Base-by-base conservation (phyloP, 2,888 invertebrate species). In the Eurytoma adleriae region DNA sequence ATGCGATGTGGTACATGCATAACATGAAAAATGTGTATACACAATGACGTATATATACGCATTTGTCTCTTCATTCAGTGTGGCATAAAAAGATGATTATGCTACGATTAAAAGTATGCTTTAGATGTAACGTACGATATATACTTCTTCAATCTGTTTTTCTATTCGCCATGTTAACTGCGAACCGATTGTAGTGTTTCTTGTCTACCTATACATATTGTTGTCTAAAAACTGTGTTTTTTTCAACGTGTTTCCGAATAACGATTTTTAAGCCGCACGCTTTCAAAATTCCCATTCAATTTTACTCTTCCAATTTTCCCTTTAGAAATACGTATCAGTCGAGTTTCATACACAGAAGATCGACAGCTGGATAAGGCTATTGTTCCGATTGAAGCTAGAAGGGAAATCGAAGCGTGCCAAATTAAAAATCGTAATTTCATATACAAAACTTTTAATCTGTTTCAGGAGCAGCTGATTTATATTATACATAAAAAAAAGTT, bases 401-500 rank as follows among this genome's bases (percentile, higher is more conserved):
- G 40, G 18, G 7, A 14, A 27, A 56, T 56, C 18, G 40, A 40
- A 52, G 27, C n/a, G 27, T 10, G 50, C n/a, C 18, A 24, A 40
- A 76, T 81, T 68, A 68, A 79, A 70, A 78, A 73, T 80, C 68
- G 68, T 27, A 73, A 72, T 66, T 61, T 30, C 18, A 27, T 81
- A 73, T 81, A 81, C 81, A 85, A 85, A 86, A 87, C 83, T 84
- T 89, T 89, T 89, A 85, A 85, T 90, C 88, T 90, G 90, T 90
- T 90, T 88, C 90, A 90, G 90, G 89, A 88, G 89, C 85, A 88
- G 90, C 88, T 84, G 89, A 86, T 86, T 82, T 82, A 84, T 87
- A 85, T 30, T 71, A 79, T 70, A 66, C 72, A 72, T 76, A 74
- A 62, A 78, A 78, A 75, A 80, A 20, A 79, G 66, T 82, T 69